Percentiles rank a stretch among this genome's conserved stretches.
phyloP scores from a whole-genome alignment of 2,113 vertebrate species.

The Saguinus midas region DNA sequence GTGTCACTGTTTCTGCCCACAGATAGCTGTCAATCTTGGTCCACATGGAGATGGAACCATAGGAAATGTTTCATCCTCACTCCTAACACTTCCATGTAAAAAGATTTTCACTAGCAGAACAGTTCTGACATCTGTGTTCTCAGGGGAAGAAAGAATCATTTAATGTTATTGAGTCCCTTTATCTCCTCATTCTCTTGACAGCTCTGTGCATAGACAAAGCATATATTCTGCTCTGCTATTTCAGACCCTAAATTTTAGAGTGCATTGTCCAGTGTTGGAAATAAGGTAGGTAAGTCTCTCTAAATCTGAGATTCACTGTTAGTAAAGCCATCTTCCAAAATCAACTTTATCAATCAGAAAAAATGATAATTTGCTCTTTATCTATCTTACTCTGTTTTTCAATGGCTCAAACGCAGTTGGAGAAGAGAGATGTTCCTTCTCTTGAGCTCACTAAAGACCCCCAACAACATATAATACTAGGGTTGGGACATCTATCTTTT shows the following conservation, averaged over 20 bases:
- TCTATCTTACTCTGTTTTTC: not conserved
- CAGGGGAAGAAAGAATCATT: not conserved
- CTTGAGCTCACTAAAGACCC: not conserved
- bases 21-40: not conserved
- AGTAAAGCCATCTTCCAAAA: not conserved
- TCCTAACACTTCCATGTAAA: not conserved
- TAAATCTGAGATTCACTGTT: not conserved
- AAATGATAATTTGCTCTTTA: not conserved
- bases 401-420: not conserved
- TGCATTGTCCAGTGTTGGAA: not conserved
- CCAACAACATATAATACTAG: not conserved
- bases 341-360: not conserved
- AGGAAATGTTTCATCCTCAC: not conserved
- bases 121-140: not conserved
- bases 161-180: not conserved
- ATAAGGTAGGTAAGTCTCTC: not conserved
- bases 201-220: not conserved
- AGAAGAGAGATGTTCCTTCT: not conserved
- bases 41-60: too few relatives aligned
- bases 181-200: not conserved
- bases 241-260: not conserved
- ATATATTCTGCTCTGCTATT: not conserved
- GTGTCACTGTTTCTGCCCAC: not conserved
- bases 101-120: not conserved
- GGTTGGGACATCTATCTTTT: not conserved